Base-by-base conservation (phyloP, 2,113 vertebrate species). In the Cervus canadensis region DNA sequence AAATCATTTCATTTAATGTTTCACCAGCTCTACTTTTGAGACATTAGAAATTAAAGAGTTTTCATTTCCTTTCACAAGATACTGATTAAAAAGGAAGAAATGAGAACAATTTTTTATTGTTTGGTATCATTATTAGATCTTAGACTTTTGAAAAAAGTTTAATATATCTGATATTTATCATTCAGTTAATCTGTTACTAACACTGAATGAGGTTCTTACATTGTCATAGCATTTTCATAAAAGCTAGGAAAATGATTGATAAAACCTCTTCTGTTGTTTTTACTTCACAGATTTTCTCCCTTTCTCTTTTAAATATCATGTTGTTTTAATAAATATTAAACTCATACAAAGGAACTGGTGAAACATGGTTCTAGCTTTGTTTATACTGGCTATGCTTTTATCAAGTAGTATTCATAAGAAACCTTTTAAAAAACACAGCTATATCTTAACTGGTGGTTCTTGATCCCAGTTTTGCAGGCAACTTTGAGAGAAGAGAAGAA, bases 401-500 rank as follows among this genome's bases (percentile, higher is more conserved):
- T 91, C 26, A 88, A 50, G 50, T 92, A 81, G 33, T 64, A 81
- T 76, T 87, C n/a, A 59, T 95, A 87, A 48, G 67, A 87, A 90
- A 67, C 5, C 62, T 79, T 94, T 71, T 56, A n/a, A 30, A 87
- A 96, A 76, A 78, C 56, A 52, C 33, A n/a, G 12, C 13, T 64
- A 1, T 19, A 57, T 91, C 74, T 92, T 96, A 97, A 95, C 79
- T 57, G 13, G 43, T 96, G 71, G 95, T 98, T 52, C 50, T 92
- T 96, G 33, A 59, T 95, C 97, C 40, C 96, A 99, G 99, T 99
- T 95, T 98, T 99, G 92, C 99, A 99, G 98, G 99, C 99, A 98
- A 99, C 99, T 88, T 98, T 99, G 40, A 98, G 99, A 97, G 99
- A 99, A 98, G 99, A 99, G 98, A 99, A 99, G 99, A 99, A 99